Evolutionary conservation across 2,113 vertebrate species (phyloP).

Genomic region (Tetrao urogallus): DNA sequence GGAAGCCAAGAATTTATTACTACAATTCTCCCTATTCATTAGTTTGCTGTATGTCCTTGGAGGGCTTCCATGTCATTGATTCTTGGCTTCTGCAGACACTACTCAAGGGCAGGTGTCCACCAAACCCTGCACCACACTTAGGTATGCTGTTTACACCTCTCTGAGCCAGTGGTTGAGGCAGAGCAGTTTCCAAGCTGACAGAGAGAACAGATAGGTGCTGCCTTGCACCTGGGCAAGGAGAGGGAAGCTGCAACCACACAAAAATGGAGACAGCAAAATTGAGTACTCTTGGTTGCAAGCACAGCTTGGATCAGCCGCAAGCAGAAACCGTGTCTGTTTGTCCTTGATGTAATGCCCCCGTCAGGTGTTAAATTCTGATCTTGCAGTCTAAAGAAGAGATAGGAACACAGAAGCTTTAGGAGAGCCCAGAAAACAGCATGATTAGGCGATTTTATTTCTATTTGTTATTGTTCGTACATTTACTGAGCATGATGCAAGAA

Average conservation of each 20-base stretch:
- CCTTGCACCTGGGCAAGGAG: neutral
- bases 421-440: neutral
- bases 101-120: neutral
- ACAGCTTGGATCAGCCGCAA: neutral
- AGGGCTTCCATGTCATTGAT: neutral
- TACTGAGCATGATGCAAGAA: neutral
- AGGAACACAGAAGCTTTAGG: neutral
- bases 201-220: neutral
- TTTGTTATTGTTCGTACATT: neutral
- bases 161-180: neutral
- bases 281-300: neutral
- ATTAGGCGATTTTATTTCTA: neutral
- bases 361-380: neutral
- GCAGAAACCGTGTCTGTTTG: neutral
- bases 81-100: neutral
- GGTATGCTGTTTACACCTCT: neutral
- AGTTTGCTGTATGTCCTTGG: neutral
- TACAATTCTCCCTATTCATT: neutral
- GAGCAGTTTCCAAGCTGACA: neutral
- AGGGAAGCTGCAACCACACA: fast-evolving
- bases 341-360: neutral
- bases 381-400: neutral
- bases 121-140: fast-evolving
- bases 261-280: neutral
- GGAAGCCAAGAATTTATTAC: slow-evolving; percentile 32